Conservation (phyloP, 2,797 vertebrate species). For the Lepidocolaptes lacrymiger region DNA sequence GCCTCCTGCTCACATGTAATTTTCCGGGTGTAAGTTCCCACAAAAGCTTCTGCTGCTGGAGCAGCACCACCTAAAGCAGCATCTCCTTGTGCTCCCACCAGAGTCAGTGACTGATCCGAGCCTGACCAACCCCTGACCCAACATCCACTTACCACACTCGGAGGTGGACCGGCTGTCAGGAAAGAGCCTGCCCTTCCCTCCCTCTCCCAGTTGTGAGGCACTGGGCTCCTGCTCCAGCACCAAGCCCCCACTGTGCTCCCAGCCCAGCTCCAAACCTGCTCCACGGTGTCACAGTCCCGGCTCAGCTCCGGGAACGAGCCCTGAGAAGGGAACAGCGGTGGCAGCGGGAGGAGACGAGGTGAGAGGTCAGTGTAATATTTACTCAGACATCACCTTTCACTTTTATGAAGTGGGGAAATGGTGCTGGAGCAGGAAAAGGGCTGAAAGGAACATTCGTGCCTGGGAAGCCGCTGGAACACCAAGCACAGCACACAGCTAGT, state of each 20-base stretch:
- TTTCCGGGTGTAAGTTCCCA: accelerated
- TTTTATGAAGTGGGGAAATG: slow-evolving; percentile 61
- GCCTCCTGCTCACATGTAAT: accelerated
- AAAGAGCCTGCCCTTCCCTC: not conserved
- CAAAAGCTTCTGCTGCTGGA: not conserved
- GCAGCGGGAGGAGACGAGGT: slow-evolving; percentile 10
- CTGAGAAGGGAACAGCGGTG: not conserved
- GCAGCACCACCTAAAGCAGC: not conserved
- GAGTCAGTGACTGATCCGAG: accelerated
- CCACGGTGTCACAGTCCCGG: accelerated
- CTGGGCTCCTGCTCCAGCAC: accelerated
- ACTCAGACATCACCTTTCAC: slow-evolving; percentile 74
- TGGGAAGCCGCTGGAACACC: not conserved
- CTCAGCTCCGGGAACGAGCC: not conserved
- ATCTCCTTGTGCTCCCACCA: not conserved
- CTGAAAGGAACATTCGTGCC: not conserved
- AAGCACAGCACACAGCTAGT: accelerated
- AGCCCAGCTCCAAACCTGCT: not conserved
- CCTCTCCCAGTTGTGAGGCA: not conserved
- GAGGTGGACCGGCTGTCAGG: not conserved
- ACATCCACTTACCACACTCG: accelerated
- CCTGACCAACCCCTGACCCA: not conserved
- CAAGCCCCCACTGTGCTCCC: accelerated
- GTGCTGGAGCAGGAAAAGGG: slow-evolving; percentile 56
- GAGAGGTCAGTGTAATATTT: slow-evolving; percentile 78